These are phyloP conservation scores for Apteryx mantelli DNA, from an alignment of 2,113 vertebrate species.

Conservation along the genomic window DNA sequence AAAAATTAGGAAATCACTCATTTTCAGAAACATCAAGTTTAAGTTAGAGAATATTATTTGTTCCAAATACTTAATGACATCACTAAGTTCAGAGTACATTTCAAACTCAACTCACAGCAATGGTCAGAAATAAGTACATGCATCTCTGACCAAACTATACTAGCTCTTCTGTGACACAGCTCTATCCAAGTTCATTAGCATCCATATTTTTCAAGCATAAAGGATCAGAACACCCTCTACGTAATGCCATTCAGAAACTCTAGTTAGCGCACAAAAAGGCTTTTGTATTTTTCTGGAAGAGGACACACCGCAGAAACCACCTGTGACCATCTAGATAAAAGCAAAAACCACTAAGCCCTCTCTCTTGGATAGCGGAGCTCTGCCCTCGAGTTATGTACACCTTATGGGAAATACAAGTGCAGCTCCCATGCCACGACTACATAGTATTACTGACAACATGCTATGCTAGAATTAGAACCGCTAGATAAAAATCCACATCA, in stretches of 20 bases:
- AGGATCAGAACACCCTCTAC: background rate
- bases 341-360: background rate
- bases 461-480: no score
- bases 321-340: background rate
- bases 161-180: background rate
- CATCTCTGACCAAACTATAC: background rate
- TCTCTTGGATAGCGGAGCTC: background rate
- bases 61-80: background rate
- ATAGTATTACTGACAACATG: no score
- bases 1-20: background rate
- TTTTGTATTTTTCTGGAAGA: background rate
- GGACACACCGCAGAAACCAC: background rate
- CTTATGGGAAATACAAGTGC: fast-evolving
- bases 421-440: background rate
- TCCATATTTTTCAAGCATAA: background rate
- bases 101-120: background rate
- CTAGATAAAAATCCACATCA: background rate
- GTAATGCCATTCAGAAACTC: background rate
- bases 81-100: background rate
- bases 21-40: background rate
- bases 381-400: fast-evolving
- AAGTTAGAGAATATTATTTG: background rate
- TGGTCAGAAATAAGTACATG: background rate
- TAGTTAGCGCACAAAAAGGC: background rate
- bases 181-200: background rate